These are phyloP conservation scores for Cosmia trapezina DNA, from an alignment of 2,888 invertebrate genomes.

Conservation along the genomic window DNA sequence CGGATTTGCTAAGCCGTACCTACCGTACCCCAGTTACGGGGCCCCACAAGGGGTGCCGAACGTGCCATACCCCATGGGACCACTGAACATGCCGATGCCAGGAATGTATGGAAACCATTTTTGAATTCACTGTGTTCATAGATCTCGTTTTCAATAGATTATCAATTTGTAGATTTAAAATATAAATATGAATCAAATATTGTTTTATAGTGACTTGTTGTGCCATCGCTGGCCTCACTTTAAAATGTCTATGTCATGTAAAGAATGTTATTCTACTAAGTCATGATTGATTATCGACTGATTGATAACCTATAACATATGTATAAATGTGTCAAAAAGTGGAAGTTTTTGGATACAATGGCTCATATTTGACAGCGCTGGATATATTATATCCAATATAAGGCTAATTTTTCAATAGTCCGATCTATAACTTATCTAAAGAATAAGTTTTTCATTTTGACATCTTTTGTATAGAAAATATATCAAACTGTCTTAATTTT, in stretches of 20 bases:
- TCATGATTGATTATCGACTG: slow-evolving; percentile 42
- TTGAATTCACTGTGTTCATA: slow-evolving; percentile 67
- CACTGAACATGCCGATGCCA: slow-evolving; percentile 95
- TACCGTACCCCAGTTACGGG: slow-evolving; percentile 85
- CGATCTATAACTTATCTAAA: too few relatives aligned
- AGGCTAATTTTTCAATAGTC: too few relatives aligned
- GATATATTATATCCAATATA: neutral
- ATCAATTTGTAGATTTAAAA: slow-evolving; percentile 55
- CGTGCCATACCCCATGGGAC: slow-evolving; percentile 93
- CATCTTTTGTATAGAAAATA: too few relatives aligned
- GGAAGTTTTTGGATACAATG: slow-evolving; percentile 23
- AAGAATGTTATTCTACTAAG: slow-evolving; percentile 39
- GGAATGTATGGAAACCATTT: slow-evolving; percentile 88
- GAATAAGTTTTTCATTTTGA: too few relatives aligned
- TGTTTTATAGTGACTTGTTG: slow-evolving; percentile 54
- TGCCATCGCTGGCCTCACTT: slow-evolving; percentile 46
- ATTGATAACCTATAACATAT: slow-evolving; percentile 45
- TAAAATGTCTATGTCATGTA: slow-evolving; percentile 46
- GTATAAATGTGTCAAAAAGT: slow-evolving; percentile 39
- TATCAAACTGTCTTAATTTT: too few relatives aligned
- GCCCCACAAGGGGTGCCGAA: slow-evolving; percentile 89
- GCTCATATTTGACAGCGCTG: slow-evolving; percentile 15
- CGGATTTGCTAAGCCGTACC: slow-evolving; percentile 82
- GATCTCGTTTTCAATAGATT: slow-evolving; percentile 47
- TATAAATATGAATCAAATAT: slow-evolving; percentile 58